Evolutionary conservation across 2,797 vertebrate species (phyloP), one percentile per base, ranked within the genome.

Genomic region (Pseudotriccus pelzelni): DNA sequence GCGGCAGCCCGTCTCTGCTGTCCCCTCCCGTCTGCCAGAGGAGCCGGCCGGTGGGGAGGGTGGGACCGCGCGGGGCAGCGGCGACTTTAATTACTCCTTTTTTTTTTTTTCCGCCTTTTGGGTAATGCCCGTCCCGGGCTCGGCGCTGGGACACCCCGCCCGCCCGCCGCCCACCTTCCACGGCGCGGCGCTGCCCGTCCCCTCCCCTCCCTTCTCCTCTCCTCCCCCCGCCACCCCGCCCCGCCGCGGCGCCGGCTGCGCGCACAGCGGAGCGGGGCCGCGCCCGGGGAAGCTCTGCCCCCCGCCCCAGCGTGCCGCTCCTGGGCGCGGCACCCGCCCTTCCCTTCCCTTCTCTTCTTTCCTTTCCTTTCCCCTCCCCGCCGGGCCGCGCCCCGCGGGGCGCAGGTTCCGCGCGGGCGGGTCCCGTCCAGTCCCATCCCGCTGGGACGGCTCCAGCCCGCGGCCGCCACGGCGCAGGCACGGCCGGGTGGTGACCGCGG

Each of bases 11-110:
- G 58, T 50, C 93, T 82, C 66, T 70, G 68, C 83, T 49, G 86
- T 92, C 80, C 91, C 93, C 83, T 85, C 91, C 93, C 64, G 95
- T 90, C 84, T 90, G 80, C 84, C 73, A 56, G 55, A 17, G 77
- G 39, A 93, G 93, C 68, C 86, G 89, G 83, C 83, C 95, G 24
- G 27, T 88, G 50, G 89, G 75, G 76, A 90, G 93, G 95, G 95
- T 85, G 93, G 89, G 91, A 92, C 93, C 89, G 76, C 55, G 85
- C 74, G 76, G 44, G 28, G 83, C 86, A 63, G 58, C 83, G 63
- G 95, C 62, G 89, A 90, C 93, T 94, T 96, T 96, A 96, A 94
- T 94, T 81, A 75, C 82, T 53, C 27, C 30, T 49, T 50, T n/a
- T 76, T 86, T 89, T 90, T 92, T 80, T 74, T 70, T 36, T 22